phyloP scores from a whole-genome alignment of 1,140 invertebrate genomes.

The Trichoplusia ni region DNA sequence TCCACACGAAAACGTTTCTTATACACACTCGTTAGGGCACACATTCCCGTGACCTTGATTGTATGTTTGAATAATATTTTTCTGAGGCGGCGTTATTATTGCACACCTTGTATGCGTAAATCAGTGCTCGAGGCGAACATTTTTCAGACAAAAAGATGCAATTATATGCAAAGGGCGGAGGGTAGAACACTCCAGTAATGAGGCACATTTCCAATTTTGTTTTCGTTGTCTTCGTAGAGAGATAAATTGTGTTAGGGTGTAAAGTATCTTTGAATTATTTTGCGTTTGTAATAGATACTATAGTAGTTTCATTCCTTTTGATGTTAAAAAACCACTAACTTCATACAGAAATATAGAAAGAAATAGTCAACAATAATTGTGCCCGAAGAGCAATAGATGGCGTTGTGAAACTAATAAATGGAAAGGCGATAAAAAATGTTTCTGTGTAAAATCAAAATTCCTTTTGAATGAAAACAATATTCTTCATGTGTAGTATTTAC shows the following conservation, averaged over 20 bases:
- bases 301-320: too few species aligned
- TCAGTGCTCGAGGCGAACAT: conserved; percentile 67
- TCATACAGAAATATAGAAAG: neutral
- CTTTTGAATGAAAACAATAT: too few species aligned
- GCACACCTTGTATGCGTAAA: conserved; percentile 79
- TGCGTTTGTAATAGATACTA: too few species aligned
- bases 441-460: conserved; percentile 4
- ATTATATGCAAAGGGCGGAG: conserved; percentile 70
- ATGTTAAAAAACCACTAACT: too few species aligned
- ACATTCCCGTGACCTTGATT: conserved; percentile 35
- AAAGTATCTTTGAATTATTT: neutral
- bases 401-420: conserved; percentile 4
- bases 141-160: conserved; percentile 75
- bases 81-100: conserved; percentile 71
- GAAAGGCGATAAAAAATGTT: neutral
- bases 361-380: neutral
- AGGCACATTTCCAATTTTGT: conserved; percentile 47
- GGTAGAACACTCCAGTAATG: conserved; percentile 43
- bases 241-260: conserved; percentile 11
- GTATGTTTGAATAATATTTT: conserved; percentile 65
- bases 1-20: conserved; percentile 46
- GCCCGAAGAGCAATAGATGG: conserved; percentile 11
- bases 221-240: conserved; percentile 29
- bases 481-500: too few species aligned
- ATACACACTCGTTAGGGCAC: conserved; percentile 33